Evolutionary conservation across 2,797 vertebrate genomes (phyloP), one percentile per base, ranked within the genome.

Genomic region (Alosa sapidissima): DNA sequence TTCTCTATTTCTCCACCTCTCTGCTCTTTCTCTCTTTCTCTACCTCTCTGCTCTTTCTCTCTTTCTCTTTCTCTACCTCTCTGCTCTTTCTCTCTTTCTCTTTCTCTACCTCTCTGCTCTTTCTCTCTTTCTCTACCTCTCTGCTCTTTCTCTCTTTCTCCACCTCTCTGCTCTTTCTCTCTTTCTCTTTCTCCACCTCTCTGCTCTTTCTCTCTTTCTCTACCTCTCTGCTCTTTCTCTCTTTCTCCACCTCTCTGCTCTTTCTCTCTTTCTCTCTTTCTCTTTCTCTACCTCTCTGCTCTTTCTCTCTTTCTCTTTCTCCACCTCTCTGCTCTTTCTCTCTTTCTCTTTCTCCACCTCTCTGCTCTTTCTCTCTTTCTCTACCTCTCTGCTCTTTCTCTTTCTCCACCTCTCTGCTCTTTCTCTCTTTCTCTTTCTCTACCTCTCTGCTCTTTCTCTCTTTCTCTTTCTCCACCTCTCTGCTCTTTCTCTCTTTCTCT

Each of bases 401-500:
- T 85, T 85, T 88, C 21, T 78, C 41, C 36, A 78, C 19, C 72
- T 78, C 36, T 45, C n/a, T n/a, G n/a, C n/a, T n/a, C n/a, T n/a
- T n/a, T n/a, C n/a, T n/a, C n/a, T n/a, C n/a, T n/a, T n/a, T n/a
- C n/a, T n/a, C n/a, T n/a, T n/a, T n/a, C n/a, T n/a, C n/a, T n/a
- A n/a, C n/a, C n/a, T n/a, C n/a, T n/a, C n/a, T n/a, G n/a, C n/a
- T n/a, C n/a, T n/a, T n/a, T n/a, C n/a, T n/a, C n/a, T n/a, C 91
- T 89, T 89, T 87, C 89, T 90, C 88, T 82, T 87, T 86, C 83
- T 75, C 83, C 72, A 86, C 47, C 81, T 86, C 88, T 84, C 89
- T 91, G 54, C 87, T 82, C 89, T 91, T 88, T 58, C 84, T 28
- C 78, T 85, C 91, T 89, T 89, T 87, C 89, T 90, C 88, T 82